A percentile compares a stretch with the other conserved stretches of the same genome.
Evolutionary conservation across 1,140 invertebrate species (phyloP).

Genomic region (Microplitis mediator): DNA sequence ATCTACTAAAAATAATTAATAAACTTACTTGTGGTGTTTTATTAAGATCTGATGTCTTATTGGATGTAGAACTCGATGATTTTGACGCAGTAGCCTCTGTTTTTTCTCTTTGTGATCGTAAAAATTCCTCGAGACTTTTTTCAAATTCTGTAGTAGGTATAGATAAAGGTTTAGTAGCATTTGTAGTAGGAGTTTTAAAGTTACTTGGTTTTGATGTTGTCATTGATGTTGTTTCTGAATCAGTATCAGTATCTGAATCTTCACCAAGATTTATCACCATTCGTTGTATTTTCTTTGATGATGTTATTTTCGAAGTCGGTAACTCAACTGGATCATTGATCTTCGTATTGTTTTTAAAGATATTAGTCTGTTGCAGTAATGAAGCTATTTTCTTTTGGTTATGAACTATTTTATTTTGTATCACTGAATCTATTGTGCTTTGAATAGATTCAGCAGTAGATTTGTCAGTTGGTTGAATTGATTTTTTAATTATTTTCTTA

Average conservation of each 20-base stretch:
- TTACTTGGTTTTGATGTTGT: too few relatives aligned
- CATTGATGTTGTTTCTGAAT: conserved; percentile 15
- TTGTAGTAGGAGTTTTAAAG: background rate
- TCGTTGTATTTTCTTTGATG: conserved; percentile 35
- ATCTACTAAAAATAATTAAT: background rate
- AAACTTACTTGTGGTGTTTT: conserved; percentile 44
- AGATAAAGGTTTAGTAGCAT: conserved; percentile 30
- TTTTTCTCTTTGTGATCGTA: conserved; percentile 50
- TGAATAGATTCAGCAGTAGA: conserved; percentile 47
- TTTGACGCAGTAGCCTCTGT: conserved; percentile 39
- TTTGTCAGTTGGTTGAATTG: conserved; percentile 35
- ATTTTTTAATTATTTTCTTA: conserved; percentile 44
- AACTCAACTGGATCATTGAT: conserved; percentile 31
- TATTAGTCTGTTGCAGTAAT: conserved; percentile 3
- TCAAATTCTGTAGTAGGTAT: conserved; percentile 53
- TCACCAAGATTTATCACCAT: conserved; percentile 55
- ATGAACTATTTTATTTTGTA: conserved; percentile 44
- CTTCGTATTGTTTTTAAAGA: conserved; percentile 34
- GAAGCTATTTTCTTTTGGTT: conserved; percentile 35
- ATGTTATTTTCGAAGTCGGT: conserved; percentile 32
- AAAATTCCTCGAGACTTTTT: conserved; percentile 54
- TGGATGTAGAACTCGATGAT: background rate
- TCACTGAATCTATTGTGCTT: conserved; percentile 44
- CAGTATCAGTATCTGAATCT: conserved; percentile 55
- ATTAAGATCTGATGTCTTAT: conserved; percentile 29